phyloP scores from a whole-genome alignment of 1,140 invertebrate species.

The Habropoda laboriosa region DNA sequence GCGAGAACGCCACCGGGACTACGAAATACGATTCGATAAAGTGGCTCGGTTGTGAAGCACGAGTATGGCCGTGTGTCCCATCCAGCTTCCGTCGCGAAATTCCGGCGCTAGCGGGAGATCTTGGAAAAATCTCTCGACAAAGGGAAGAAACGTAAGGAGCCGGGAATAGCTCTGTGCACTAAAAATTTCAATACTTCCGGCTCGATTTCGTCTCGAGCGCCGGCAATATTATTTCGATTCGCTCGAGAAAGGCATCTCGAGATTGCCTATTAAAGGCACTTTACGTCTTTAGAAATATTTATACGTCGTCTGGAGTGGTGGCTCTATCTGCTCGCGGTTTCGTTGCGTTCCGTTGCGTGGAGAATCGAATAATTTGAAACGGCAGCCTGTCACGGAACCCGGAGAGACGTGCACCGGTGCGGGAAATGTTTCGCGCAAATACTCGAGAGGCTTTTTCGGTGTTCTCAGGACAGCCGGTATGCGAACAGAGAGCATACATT shows the following conservation, averaged over 20 bases:
- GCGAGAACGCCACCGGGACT: not conserved
- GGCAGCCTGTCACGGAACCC: not conserved
- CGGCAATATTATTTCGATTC: not conserved
- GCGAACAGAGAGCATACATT: not conserved
- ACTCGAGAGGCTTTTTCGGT: not conserved
- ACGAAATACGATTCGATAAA: constrained; percentile 38
- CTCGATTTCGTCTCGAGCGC: not conserved
- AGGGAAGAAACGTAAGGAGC: not conserved
- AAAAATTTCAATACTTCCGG: constrained; percentile 1
- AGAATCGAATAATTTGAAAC: not conserved
- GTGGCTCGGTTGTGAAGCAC: not conserved
- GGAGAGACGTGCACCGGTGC: not conserved
- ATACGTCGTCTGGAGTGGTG: too few relatives aligned
- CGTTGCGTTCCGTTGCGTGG: not conserved
- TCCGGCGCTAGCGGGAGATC: too few relatives aligned
- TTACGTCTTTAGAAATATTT: not conserved
- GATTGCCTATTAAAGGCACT: not conserved
- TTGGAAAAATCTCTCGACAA: not conserved
- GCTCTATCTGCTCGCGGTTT: too few relatives aligned
- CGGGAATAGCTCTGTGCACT: not conserved
- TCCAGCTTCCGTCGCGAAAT: not conserved
- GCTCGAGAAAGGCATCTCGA: not conserved
- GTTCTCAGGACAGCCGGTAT: constrained; percentile 19
- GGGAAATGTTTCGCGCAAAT: not conserved
- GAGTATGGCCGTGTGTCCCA: not conserved